Percentiles rank a stretch among this genome's conserved stretches.
Evolutionary conservation across 2,888 invertebrate genomes (phyloP).

Genomic region (Metalampra italica): DNA sequence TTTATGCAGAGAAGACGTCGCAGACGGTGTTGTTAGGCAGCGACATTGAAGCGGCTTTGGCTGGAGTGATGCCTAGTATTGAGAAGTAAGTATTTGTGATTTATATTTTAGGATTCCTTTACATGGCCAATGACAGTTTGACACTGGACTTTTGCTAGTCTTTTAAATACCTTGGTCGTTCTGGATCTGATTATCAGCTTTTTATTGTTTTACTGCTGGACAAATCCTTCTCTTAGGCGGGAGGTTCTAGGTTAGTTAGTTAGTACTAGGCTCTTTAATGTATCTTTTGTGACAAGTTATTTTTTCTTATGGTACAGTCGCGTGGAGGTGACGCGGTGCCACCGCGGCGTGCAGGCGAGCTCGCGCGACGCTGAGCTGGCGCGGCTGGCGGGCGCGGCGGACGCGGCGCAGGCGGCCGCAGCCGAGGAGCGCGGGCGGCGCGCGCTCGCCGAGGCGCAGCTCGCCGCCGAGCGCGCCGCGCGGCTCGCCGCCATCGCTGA

Average conservation of each 20-base stretch:
- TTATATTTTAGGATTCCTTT: no score
- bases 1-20: conserved; percentile 87
- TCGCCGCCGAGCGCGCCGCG: conserved; percentile 84
- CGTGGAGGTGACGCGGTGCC: conserved; percentile 66
- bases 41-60: conserved; percentile 85
- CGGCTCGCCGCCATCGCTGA: conserved; percentile 86
- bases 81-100: conserved; percentile 47
- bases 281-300: no score
- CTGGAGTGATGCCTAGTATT: conserved; percentile 76
- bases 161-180: no score
- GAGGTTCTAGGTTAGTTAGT: no score
- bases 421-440: conserved; percentile 79
- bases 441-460: conserved; percentile 75
- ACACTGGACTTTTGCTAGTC: no score
- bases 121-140: no score
- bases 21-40: conserved; percentile 87
- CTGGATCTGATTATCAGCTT: no score
- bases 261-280: no score
- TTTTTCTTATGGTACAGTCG: conserved; percentile 35
- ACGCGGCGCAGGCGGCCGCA: conserved; percentile 79
- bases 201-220: no score
- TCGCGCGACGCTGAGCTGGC: conserved; percentile 81
- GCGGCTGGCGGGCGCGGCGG: conserved; percentile 78
- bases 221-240: no score
- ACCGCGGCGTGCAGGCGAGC: conserved; percentile 82